Evolutionary conservation across 2,113 vertebrate genomes (phyloP), one percentile per base, ranked within the genome.

Genomic region (Athene cunicularia): DNA sequence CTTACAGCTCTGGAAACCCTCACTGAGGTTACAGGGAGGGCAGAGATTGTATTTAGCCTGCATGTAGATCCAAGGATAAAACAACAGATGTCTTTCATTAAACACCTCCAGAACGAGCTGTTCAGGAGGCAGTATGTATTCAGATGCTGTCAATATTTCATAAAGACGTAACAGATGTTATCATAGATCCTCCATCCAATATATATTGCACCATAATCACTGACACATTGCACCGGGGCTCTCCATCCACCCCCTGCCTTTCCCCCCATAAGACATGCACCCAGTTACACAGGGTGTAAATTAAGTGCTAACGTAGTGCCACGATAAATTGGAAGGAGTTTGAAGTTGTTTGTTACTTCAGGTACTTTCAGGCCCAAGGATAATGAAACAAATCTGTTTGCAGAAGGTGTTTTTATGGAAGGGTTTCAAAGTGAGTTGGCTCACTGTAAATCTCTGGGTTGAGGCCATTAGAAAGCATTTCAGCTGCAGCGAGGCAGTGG

Each of bases 61-160:
- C 63, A 8, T 71, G 90, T 86, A 86, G 94, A 97, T 81, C 89
- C 67, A 95, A 94, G 96, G 96, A 84, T 96, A 84, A 96, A 96
- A 80, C 96, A 71, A 97, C 96, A 97, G 96, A 96, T 97, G 96
- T 97, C 97, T 97, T 98, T 98, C 97, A 97, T 97, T 98, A 98
- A 97, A 94, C 96, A 94, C 93, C 97, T 93, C 96, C 21, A 12
- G 95, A 95, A 97, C 12, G 93, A 97, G 97, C 96, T 97, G 93
- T 92, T 97, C 94, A 91, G 96, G 86, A 98, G 95, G 95, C 91
- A 97, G 96, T 96, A 93, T 97, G 95, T 96, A 96, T 97, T 96
- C 97, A 96, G 96, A 71, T 33, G 9, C 96, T 47, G 97, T 97
- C 96, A 97, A 97, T 97, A 97, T 97, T 98, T 98, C 97, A 98